Evolutionary conservation across 1,140 invertebrate genomes (phyloP).

Genomic region (Leptinotarsa undecemlineata): DNA sequence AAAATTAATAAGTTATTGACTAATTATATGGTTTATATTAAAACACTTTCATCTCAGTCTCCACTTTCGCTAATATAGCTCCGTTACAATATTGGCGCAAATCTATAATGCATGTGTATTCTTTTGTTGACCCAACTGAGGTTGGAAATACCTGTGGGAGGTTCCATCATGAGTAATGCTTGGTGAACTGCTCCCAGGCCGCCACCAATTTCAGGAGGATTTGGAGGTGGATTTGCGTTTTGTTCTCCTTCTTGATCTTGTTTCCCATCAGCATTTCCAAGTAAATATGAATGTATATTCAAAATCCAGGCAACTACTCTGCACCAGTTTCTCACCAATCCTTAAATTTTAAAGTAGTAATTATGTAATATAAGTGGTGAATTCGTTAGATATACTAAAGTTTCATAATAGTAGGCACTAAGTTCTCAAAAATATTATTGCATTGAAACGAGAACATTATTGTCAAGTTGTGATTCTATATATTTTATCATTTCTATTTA

Average conservation of each 20-base stretch:
- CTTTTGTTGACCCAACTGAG: too few relatives aligned
- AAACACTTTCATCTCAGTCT: too few relatives aligned
- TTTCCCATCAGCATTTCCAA: constrained; percentile 60
- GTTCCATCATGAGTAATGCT: constrained; percentile 77
- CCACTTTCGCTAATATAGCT: background rate
- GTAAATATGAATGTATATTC: constrained; percentile 85
- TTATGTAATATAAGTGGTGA: too few relatives aligned
- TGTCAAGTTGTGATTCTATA: too few relatives aligned
- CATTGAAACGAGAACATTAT: too few relatives aligned
- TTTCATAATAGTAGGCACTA: too few relatives aligned
- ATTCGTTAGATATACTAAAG: too few relatives aligned
- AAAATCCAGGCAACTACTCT: constrained; percentile 81
- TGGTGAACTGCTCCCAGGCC: constrained; percentile 82
- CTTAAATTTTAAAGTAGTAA: background rate
- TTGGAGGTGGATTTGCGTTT: constrained; percentile 45
- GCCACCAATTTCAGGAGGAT: constrained; percentile 56
- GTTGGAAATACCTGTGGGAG: constrained; percentile 49
- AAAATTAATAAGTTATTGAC: too few relatives aligned
- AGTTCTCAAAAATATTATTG: too few relatives aligned
- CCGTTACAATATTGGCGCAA: background rate
- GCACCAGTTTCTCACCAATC: constrained; percentile 86
- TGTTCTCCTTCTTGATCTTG: constrained; percentile 40
- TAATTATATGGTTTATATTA: too few relatives aligned
- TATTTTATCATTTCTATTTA: too few relatives aligned
- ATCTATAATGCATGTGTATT: background rate